These are phyloP conservation scores for Plebejus argus DNA, from an alignment of 2,888 invertebrate genomes.

Conservation along the genomic window DNA sequence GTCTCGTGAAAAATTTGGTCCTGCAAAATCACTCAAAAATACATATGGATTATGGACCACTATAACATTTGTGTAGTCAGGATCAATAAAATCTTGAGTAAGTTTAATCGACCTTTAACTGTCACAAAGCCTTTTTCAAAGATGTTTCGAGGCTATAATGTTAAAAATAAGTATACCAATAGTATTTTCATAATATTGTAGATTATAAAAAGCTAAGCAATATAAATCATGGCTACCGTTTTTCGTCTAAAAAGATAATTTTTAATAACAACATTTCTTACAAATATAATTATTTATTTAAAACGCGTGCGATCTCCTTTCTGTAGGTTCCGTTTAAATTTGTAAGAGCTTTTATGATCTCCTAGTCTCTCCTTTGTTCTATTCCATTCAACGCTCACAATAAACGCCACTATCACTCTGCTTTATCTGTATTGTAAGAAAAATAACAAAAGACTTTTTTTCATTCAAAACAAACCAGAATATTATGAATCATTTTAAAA, in stretches of 20 bases:
- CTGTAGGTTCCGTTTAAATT: constrained; percentile 21
- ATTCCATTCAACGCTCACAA: constrained; percentile 27
- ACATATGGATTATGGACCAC: too few species aligned
- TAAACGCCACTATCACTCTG: constrained; percentile 29
- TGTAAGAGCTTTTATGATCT: constrained; percentile 29
- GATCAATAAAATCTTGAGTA: too few species aligned
- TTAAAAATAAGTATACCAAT: too few species aligned
- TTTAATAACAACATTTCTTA: background rate
- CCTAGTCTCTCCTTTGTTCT: constrained; percentile 29
- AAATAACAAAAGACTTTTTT: constrained; percentile 29
- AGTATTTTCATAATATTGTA: too few species aligned
- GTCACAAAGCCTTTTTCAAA: too few species aligned
- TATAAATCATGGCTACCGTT: background rate
- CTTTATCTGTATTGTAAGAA: constrained; percentile 31
- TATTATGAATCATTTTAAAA: constrained; percentile 19
- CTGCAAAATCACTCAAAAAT: too few species aligned
- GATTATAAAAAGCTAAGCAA: too few species aligned
- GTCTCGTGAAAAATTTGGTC: too few species aligned
- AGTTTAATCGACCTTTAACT: too few species aligned
- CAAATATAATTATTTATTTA: background rate
- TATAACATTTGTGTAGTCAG: too few species aligned
- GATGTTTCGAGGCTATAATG: too few species aligned
- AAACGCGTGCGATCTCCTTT: constrained; percentile 12
- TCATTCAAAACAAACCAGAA: constrained; percentile 21
- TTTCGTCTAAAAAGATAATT: background rate